Percentiles rank a stretch among this genome's conserved stretches.
phyloP scores from a whole-genome alignment of 1,140 invertebrate species.

The Drosophila rufa region DNA sequence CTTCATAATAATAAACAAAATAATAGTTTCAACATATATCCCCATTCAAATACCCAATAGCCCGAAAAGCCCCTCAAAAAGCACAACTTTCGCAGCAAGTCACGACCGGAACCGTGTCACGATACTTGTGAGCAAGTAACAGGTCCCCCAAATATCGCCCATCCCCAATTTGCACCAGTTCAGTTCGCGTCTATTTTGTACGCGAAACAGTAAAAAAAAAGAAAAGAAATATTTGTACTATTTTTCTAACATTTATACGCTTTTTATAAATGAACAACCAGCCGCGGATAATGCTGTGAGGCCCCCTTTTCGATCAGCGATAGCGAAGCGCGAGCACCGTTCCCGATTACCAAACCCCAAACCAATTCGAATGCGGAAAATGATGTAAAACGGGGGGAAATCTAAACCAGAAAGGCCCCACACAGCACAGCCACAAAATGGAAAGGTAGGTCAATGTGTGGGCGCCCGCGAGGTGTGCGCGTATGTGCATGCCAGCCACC shows the following conservation, averaged over 20 bases:
- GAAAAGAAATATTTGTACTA: conserved; percentile 74
- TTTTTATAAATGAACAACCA: conserved; percentile 78
- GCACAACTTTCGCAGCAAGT: neutral
- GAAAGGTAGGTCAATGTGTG: conserved; percentile 83
- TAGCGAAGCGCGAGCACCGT: conserved; percentile 35
- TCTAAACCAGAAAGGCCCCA: conserved; percentile 71
- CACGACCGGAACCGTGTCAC: neutral
- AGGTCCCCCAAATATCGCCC: conserved; percentile 27
- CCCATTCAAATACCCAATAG: neutral
- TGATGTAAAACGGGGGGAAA: conserved; percentile 64
- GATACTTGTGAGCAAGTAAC: conserved; percentile 35
- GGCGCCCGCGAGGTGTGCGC: conserved; percentile 48
- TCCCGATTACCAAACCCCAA: conserved; percentile 40
- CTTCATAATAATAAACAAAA: too few relatives aligned
- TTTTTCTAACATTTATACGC: conserved; percentile 68
- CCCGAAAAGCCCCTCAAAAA: neutral
- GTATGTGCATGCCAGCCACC: conserved; percentile 9
- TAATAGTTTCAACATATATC: too few relatives aligned
- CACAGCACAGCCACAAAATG: conserved; percentile 71
- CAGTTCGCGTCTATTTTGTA: conserved; percentile 60
- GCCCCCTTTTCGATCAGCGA: conserved; percentile 39
- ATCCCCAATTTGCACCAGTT: conserved; percentile 54
- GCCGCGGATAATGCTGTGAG: conserved; percentile 66
- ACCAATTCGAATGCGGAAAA: conserved; percentile 56
- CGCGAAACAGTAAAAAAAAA: conserved; percentile 74